phyloP scores from a whole-genome alignment of 2,888 invertebrate genomes.

The Creontiades dilutus region DNA sequence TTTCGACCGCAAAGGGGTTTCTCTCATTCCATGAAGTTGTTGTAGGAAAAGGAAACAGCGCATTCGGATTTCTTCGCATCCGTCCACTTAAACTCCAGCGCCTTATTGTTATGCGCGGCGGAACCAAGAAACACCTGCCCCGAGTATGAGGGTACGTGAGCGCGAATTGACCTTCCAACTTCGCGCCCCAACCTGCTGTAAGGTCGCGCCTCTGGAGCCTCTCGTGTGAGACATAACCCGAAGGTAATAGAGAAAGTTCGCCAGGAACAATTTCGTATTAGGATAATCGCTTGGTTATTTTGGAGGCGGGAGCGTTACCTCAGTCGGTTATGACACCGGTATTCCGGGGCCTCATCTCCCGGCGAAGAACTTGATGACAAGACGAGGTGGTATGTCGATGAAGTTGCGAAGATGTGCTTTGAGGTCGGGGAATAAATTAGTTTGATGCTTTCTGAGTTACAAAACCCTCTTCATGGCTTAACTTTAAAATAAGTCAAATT shows the following conservation, averaged over 20 bases:
- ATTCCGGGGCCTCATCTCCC: background rate
- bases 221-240: background rate
- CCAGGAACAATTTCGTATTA: constrained; percentile 12
- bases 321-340: background rate
- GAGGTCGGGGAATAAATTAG: too few species aligned
- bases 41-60: too few species aligned
- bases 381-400: too few species aligned
- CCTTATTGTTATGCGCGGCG: constrained; percentile 8
- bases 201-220: background rate
- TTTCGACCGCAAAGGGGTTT: too few species aligned
- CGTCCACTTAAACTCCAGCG: background rate
- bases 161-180: constrained; percentile 7
- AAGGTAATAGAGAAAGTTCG: constrained; percentile 12
- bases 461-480: too few species aligned
- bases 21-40: too few species aligned
- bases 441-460: too few species aligned
- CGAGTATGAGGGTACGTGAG: background rate
- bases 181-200: background rate
- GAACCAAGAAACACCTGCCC: background rate
- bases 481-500: too few species aligned
- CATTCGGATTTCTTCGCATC: too few species aligned
- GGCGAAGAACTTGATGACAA: too few species aligned
- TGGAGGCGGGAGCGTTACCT: background rate
- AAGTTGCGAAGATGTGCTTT: too few species aligned
- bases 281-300: constrained; percentile 17